Evolutionary conservation across 23 tunicate species (phyloP), one percentile per base, ranked within the genome.

Genomic region (Halocynthia roretzi): DNA sequence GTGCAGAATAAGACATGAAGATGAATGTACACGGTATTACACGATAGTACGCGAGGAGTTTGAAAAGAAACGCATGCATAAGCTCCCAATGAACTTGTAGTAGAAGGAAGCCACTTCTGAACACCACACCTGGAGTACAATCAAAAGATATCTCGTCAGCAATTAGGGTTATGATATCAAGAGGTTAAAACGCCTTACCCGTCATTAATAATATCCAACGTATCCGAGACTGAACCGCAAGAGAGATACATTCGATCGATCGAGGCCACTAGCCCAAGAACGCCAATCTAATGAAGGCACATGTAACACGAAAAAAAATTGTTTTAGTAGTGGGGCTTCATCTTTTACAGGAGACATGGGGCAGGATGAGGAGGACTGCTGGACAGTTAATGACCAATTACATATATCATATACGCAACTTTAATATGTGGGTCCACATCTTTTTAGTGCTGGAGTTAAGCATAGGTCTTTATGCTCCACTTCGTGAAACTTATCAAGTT

Each of bases 11-110:
- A 40, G 5, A 77, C 22, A 7, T 65, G 56, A 15, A 62, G 23
- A 54, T 77, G 81, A 10, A 77, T 77, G 5, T 77, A 77, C 15
- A 62, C 50, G 31, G 61, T 49, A 6, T 63, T 21, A 57, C 81
- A 77, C 5, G 54, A 57, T 1, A 63, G 53, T 48, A 31, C 70
- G 21, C 81, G 57, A 7, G 81, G 81, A 49, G 62, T 52, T 40
- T 77, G 81, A 31, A 77, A 57, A 8, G 81, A 77, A 44, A 44
- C 71, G 50, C 81, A 77, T 10, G 67, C 81, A 6, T 50, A 50
- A 7, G 50, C 19, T 50, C 56, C 56, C 8, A 53, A 49, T 5
- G 57, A 56, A 7, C 40, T 51, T 22, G 71, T 50, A 50, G 62
- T 77, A 40, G 57, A 14, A 48, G 65, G 62, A 10, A 50, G 51